Evolutionary conservation across 2,113 vertebrate genomes (phyloP), one percentile per base, ranked within the genome.

Genomic region (Centrocercus urophasianus): DNA sequence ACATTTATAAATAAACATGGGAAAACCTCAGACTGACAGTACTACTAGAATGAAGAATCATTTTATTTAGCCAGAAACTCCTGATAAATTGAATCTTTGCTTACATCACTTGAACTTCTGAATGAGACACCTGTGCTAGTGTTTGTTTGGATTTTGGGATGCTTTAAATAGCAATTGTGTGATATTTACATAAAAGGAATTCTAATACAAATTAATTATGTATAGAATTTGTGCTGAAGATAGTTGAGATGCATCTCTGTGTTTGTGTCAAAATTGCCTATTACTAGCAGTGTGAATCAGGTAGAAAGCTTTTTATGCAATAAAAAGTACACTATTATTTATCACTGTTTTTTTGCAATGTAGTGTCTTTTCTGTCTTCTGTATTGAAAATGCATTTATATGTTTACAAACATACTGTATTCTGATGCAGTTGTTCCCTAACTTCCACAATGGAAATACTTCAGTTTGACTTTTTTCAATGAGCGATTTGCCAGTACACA

Each of bases 1-100:
- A 64, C 27, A 11, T 40, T 83, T 93, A 77, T 85, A 93, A 84
- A 89, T 4, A 96, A 94, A 94, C 45, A 57, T 27, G 36, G 69
- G n/a, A 47, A 90, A 89, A 67, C 40, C 42, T 47, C 30, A 47
- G 67, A 54, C 25, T 40, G 30, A 66, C 34, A 38, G 19, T 32
- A 17, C 13, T 15, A 16, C 50, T 83, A 34, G 47, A 79, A 52
- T 59, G 54, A 93, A 83, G 48, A 77, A 80, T 85, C 1, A 6
- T 43, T 38, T 64, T 56, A 60, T 69, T 60, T 57, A 63, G 0
- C 69, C 70, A 54, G 82, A 73, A 86, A 69, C 34, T 81, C 45
- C 32, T 32, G 38, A 36, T 47, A 63, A 47, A 30, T 82, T 57
- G 47, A 81, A 82, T 52, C 20, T 36, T 92, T 48, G 11, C 47